Evolutionary conservation across 2,888 invertebrate species (phyloP), one percentile per base, ranked within the genome.

Genomic region (Ichneumoninae sp.): DNA sequence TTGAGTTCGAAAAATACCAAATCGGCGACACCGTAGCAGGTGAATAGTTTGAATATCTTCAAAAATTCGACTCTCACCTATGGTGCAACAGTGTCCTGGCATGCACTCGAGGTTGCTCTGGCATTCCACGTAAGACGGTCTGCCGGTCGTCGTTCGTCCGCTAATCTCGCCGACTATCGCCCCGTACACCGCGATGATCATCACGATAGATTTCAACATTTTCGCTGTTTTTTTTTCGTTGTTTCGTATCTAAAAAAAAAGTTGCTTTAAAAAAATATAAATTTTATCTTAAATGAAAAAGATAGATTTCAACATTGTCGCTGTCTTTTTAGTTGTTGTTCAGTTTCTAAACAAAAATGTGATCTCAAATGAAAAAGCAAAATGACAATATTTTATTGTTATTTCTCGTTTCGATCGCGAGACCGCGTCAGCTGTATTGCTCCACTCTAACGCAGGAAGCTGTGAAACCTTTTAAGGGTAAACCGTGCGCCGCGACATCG

Each of bases 61-160:
- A 4, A 26, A 4, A 57, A 71, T 84, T 60, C 5, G 10, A 65
- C 3, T 69, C 87, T 83, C 78, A 92, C 92, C 85, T 83, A 92
- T 83, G n/a, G 85, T 77, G 60, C 92, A 92, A 81, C 92, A 92
- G 30, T 86, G 69, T 7, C 85, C 89, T 13, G 87, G 69, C n/a
- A 63, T 66, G 75, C 92, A 92, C 8, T 91, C 89, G 4, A 69
- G 44, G 74, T 83, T 88, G 68, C 81, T 90, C 33, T 84, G 83
- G 83, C 92, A 92, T 4, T 87, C 75, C 50, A 83, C 65, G 66
- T 87, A 87, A n/a, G 74, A 44, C 13, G 86, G 86, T 33, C 66
- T 77, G 57, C 26, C 65, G 47, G 57, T 30, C 22, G 79, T 85
- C 52, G 80, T 44, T 8, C 85, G 79, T 63, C 75, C 85, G 54